phyloP scores from a whole-genome alignment of 1,140 invertebrate genomes.

The Bombus turneri region DNA sequence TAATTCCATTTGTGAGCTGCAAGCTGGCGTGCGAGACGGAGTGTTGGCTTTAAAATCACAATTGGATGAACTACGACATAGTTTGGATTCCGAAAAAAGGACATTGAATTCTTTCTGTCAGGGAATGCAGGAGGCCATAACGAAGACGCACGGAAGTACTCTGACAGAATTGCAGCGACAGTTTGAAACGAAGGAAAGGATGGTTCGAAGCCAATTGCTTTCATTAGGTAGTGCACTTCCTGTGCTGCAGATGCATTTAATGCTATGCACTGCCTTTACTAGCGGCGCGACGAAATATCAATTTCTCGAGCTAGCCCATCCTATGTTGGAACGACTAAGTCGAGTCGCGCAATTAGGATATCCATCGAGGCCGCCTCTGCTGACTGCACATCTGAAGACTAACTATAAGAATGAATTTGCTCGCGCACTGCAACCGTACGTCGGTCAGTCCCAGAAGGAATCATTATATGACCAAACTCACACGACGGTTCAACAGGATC shows the following conservation, averaged over 20 bases:
- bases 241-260: slow-evolving; percentile 86
- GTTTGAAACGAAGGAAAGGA: slow-evolving; percentile 86
- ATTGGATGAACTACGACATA: slow-evolving; percentile 86
- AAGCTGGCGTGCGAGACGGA: slow-evolving; percentile 86
- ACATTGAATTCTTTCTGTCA: slow-evolving; percentile 87
- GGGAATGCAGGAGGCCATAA: slow-evolving; percentile 86
- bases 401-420: slow-evolving; percentile 87
- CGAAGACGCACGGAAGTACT: slow-evolving; percentile 86
- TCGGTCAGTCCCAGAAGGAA: slow-evolving; percentile 79
- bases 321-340: slow-evolving; percentile 86
- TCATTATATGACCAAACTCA: slow-evolving; percentile 75
- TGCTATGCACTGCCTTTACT: slow-evolving; percentile 87
- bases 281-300: slow-evolving; percentile 88
- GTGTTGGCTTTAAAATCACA: slow-evolving; percentile 86
- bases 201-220: slow-evolving; percentile 84
- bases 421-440: slow-evolving; percentile 85
- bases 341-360: slow-evolving; percentile 87
- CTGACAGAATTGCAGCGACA: slow-evolving; percentile 87
- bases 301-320: slow-evolving; percentile 87
- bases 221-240: slow-evolving; percentile 85
- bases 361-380: slow-evolving; percentile 83
- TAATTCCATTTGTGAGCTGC: slow-evolving; percentile 84
- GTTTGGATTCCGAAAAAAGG: slow-evolving; percentile 86
- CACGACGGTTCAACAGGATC: slow-evolving; percentile 69
- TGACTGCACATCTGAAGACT: slow-evolving; percentile 81